Conservation (phyloP, 1,140 invertebrate species). For the Lethrus apterus region DNA sequence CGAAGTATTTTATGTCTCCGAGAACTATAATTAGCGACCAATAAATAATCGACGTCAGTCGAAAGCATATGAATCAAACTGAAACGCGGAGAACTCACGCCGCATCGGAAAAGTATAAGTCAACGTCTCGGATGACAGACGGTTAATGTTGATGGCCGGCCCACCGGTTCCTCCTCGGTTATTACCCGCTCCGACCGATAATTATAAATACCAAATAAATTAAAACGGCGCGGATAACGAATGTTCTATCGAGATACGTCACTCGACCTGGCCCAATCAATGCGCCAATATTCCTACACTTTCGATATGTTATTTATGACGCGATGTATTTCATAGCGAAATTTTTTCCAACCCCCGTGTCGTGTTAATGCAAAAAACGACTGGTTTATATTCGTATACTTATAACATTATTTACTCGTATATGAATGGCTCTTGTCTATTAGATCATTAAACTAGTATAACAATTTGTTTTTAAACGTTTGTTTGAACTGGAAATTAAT, state of each 20-base stretch:
- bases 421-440: no score
- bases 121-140: slow-evolving; percentile 25
- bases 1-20: slow-evolving; percentile 33
- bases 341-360: no score
- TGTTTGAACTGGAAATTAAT: neutral
- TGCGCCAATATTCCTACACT: slow-evolving; percentile 7
- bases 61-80: slow-evolving; percentile 33
- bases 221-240: slow-evolving; percentile 17
- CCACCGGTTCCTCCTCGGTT: slow-evolving; percentile 24
- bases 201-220: slow-evolving; percentile 28
- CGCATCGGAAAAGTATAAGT: slow-evolving; percentile 24
- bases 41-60: slow-evolving; percentile 36
- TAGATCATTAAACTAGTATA: no score
- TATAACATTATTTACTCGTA: no score
- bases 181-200: slow-evolving; percentile 21
- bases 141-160: slow-evolving; percentile 22
- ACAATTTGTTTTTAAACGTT: no score
- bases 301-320: slow-evolving; percentile 11
- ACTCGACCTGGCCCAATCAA: slow-evolving; percentile 14
- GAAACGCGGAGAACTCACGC: slow-evolving; percentile 28
- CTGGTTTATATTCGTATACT: no score
- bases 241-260: slow-evolving; percentile 19
- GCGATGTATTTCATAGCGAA: slow-evolving; percentile 7
- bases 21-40: slow-evolving; percentile 34
- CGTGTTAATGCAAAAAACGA: no score